Base-by-base conservation (phyloP, 2,888 invertebrate genomes). In the Brassicogethes aeneus region DNA sequence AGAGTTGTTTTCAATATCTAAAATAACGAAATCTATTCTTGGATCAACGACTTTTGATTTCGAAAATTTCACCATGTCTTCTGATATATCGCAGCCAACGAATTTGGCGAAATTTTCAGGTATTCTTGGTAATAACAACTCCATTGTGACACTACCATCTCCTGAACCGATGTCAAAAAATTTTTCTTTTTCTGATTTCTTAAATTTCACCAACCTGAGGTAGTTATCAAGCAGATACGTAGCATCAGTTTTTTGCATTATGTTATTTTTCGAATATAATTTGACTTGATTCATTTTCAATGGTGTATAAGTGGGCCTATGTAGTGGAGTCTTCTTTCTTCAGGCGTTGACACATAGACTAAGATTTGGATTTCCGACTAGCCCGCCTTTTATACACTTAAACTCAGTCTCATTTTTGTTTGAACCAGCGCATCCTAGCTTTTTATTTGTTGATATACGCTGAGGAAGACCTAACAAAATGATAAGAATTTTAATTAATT, bases 41-140 rank as follows among this genome's bases (percentile, higher is more conserved):
- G 64, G 61, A 45, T 71, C 57, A 1, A 60, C 56, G 50, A 76
- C 73, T 14, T 69, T 67, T 10, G 69, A 58, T 39, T 65, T 71
- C 1, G 85, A 85, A 55, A 74, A 78, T 3, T 75, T 66, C 2
- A 87, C 69, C 88, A 89, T 88, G 39, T 74, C 70, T 33, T 74
- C 70, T 15, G 84, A 85, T 33, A 84, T 70, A 57, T 89, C 89
- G 3, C 77, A 74, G 2, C 83, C 88, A 76, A 75, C 59, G 1
- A 80, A 47, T 33, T 63, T 60, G 1, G 61, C 60, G 35, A 70
- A 73, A 13, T 69, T 66, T 1, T 54, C 48, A 0, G 81, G 77
- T 39, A 83, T 55, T 38, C 71, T 66, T 1, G 76, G 75, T 45
- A 75, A 66, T 37, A 85, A 62, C 2, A 17, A 16, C 15, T 75